These are phyloP conservation scores for Troides helena DNA, from an alignment of 2,888 invertebrate species.

Conservation along the genomic window DNA sequence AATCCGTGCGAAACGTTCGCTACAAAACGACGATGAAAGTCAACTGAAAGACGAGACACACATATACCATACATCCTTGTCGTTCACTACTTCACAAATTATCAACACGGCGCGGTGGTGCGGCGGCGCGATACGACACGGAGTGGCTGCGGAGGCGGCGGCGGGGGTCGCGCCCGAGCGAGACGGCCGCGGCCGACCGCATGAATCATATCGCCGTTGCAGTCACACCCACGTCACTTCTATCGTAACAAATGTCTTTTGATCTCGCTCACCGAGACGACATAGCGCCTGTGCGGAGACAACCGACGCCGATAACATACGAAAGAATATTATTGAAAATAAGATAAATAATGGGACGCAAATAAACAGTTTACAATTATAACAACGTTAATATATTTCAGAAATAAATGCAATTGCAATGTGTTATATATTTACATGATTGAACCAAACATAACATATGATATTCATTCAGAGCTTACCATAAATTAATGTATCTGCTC, in stretches of 20 bases:
- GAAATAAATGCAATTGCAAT: neutral
- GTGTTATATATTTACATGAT: neutral
- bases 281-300: constrained; percentile 48
- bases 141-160: constrained; percentile 44
- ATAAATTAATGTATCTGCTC: neutral
- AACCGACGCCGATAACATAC: constrained; percentile 58
- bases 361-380: constrained; percentile 33
- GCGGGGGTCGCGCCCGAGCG: constrained; percentile 43
- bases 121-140: constrained; percentile 36
- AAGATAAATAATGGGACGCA: constrained; percentile 35
- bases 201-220: constrained; percentile 59
- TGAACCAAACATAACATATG: neutral
- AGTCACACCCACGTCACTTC: constrained; percentile 63
- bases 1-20: constrained; percentile 78
- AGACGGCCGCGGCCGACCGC: constrained; percentile 42
- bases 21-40: constrained; percentile 79
- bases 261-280: constrained; percentile 66
- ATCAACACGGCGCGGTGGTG: constrained; percentile 51
- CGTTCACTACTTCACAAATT: constrained; percentile 73
- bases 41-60: constrained; percentile 80
- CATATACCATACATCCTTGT: constrained; percentile 78
- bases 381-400: neutral
- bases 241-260: constrained; percentile 53
- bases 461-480: neutral
- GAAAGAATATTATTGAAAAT: constrained; percentile 52